Base-by-base conservation (phyloP, 2,113 vertebrate species). In the Sturnus vulgaris region DNA sequence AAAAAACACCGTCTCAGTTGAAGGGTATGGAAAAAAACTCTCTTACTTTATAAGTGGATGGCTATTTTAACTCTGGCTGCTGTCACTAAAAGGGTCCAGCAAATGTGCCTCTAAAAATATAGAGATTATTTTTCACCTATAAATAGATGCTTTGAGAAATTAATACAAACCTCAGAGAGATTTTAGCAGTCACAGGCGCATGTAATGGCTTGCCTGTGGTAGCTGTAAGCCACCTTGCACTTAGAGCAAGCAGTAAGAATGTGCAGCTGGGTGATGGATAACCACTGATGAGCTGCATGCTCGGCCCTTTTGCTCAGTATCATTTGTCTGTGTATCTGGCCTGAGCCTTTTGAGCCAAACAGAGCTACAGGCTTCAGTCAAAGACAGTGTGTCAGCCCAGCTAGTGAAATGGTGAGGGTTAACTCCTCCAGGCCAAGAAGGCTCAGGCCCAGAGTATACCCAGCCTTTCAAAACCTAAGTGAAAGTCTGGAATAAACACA, bases 51-150 rank as follows among this genome's bases (percentile, higher is more conserved):
- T 49, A 83, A 90, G 56, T 28, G 49, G 56, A 75, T 31, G 31
- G 77, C 25, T 97, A 94, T 96, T 95, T 97, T 92, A 70, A 52
- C 49, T 92, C 76, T 63, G 83, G 63, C 88, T 94, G 60, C 69
- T 94, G 86, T 78, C 72, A 52, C 86, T 86, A 75, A 86, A 91
- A 92, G 24, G n/a, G 39, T 42, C 76, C 35, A 66, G 77, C 94
- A 96, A 92, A 93, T 96, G 94, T 66, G 47, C 25, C 80, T 86
- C 95, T 95, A 96, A 95, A 97, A 92, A 93, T 97, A 94, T 0
- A 1, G 88, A 88, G 68, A 96, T 96, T 94, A 84, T 78, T 94
- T 96, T 96, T 81, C 91, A 60, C 24, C 82, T 94, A 92, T 94
- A 93, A 91, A 97, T 95, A 96, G 86, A 60, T 5, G 7, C 71